These are phyloP conservation scores for Synchiropus splendidus DNA, from an alignment of 2,113 vertebrate genomes.

Conservation along the genomic window DNA sequence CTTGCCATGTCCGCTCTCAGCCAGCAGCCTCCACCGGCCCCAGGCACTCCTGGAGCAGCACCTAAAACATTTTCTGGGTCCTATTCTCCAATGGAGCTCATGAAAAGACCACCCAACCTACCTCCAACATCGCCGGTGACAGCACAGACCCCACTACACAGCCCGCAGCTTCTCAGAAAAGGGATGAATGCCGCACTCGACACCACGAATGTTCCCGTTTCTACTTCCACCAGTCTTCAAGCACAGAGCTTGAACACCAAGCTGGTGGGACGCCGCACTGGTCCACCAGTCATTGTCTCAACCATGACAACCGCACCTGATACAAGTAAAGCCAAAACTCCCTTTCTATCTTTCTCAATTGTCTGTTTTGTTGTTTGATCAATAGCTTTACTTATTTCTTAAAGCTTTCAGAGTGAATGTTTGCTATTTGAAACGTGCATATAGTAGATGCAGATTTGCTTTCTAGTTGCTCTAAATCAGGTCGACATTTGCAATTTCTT, in stretches of 20 bases:
- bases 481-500: background rate
- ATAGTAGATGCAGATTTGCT: slow-evolving; percentile 11
- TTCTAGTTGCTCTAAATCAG: background rate
- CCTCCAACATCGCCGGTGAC: slow-evolving; percentile 52
- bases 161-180: slow-evolving; percentile 82
- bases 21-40: slow-evolving; percentile 50
- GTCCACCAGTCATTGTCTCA: slow-evolving; percentile 90
- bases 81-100: slow-evolving; percentile 91
- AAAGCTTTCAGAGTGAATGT: background rate
- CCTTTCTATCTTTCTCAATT: slow-evolving; percentile 3
- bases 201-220: slow-evolving; percentile 22
- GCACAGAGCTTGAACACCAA: slow-evolving; percentile 60
- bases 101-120: slow-evolving; percentile 81
- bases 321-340: slow-evolving; percentile 77
- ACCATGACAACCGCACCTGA: slow-evolving; percentile 82
- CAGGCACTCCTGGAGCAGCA: slow-evolving; percentile 54
- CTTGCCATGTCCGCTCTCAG: slow-evolving; percentile 69
- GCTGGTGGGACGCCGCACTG: slow-evolving; percentile 83
- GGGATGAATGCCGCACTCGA: slow-evolving; percentile 54
- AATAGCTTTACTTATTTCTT: background rate
- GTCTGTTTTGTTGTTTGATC: background rate
- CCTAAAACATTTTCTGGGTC: slow-evolving; percentile 82
- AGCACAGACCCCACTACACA: slow-evolving; percentile 68
- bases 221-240: slow-evolving; percentile 37
- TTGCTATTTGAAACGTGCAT: slow-evolving; percentile 1